Conservation (phyloP, 2,113 vertebrate genomes). For the Lipotes vexillifer region DNA sequence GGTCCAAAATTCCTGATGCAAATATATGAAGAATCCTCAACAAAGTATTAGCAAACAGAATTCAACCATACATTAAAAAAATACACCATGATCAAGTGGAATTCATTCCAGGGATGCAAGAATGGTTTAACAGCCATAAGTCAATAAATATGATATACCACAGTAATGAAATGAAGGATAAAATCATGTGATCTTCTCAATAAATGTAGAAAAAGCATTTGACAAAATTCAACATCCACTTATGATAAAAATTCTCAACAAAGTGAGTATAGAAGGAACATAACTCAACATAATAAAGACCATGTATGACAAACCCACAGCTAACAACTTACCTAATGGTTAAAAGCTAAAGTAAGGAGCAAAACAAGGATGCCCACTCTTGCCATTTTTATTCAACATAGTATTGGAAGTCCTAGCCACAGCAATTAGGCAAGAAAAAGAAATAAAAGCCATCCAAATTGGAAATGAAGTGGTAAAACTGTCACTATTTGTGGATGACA, state of each 20-base stretch:
- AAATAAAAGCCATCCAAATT: neutral
- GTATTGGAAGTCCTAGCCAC: neutral
- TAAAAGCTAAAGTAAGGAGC: neutral
- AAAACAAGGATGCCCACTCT: neutral
- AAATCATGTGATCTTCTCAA: neutral
- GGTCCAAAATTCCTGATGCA: neutral
- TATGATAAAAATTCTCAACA: neutral
- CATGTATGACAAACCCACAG: neutral
- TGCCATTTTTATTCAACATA: neutral
- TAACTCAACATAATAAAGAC: neutral
- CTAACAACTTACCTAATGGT: neutral
- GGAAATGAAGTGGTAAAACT: neutral
- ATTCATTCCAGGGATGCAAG: neutral
- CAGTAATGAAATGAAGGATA: neutral
- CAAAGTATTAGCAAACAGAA: neutral
- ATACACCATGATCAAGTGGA: neutral
- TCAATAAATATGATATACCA: neutral
- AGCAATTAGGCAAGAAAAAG: neutral
- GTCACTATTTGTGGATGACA: neutral
- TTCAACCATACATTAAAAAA: neutral
- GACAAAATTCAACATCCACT: neutral
- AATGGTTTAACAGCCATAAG: neutral
- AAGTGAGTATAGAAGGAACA: neutral
- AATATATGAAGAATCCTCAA: neutral
- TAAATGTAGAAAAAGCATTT: neutral